phyloP scores from a whole-genome alignment of 2,888 invertebrate species.

The Lordiphosa fenestrarum region DNA sequence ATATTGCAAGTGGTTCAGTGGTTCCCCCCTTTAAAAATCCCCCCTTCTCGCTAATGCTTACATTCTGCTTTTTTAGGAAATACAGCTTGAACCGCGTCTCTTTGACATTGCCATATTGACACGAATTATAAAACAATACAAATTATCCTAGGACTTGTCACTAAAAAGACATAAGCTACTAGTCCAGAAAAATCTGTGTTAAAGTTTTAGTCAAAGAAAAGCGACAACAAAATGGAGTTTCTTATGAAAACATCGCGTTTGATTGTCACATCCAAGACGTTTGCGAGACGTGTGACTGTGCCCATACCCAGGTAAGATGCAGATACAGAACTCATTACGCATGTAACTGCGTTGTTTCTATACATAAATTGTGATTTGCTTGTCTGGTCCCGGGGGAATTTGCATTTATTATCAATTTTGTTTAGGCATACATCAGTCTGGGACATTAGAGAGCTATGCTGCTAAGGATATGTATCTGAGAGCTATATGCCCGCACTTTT shows the following conservation, averaged over 20 bases:
- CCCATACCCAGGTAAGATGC: conserved; percentile 80
- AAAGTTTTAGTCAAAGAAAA: conserved; percentile 10
- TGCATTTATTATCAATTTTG: conserved; percentile 44
- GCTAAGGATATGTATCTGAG: conserved; percentile 15
- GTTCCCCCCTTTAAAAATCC: conserved; percentile 20
- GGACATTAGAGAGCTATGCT: conserved; percentile 33
- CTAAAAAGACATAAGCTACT: conserved; percentile 8
- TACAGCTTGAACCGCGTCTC: conserved; percentile 75
- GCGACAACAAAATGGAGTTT: conserved; percentile 76
- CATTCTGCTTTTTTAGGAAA: conserved; percentile 72
- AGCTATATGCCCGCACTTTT: conserved; percentile 42
- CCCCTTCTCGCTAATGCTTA: conserved; percentile 14
- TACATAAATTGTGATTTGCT: conserved; percentile 22
- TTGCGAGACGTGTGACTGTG: conserved; percentile 79
- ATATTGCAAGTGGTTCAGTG: conserved; percentile 50
- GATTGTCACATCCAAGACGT: conserved; percentile 78
- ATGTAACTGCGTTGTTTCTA: conserved; percentile 61
- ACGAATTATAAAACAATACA: conserved; percentile 69
- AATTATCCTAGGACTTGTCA: conserved; percentile 41
- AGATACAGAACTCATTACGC: conserved; percentile 49
- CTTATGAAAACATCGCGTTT: conserved; percentile 79
- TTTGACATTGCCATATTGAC: conserved; percentile 78
- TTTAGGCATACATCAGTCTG: conserved; percentile 29
- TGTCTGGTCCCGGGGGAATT: conserved; percentile 32
- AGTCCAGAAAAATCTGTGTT: conserved; percentile 14